Conservation (phyloP, 2,113 vertebrate genomes). For the Elgaria multicarinata region DNA sequence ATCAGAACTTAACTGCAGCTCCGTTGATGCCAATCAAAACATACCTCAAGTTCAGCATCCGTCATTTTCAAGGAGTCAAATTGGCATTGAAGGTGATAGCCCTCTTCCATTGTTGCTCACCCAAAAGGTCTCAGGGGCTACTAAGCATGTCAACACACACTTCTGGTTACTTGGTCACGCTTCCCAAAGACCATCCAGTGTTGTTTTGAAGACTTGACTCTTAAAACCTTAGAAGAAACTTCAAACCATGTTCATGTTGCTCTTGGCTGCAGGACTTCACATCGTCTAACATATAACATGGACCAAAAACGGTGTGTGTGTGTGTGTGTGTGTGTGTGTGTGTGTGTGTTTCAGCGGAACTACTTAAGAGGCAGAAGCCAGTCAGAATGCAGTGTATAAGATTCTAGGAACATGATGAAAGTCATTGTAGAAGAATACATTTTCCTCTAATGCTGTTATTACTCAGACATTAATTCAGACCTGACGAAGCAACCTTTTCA, state of each 20-base stretch:
- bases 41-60: background rate
- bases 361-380: slow-evolving; percentile 34
- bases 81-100: too few species aligned
- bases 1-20: background rate
- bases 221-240: background rate
- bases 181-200: background rate
- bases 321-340: too few species aligned
- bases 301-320: background rate
- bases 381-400: slow-evolving; percentile 12
- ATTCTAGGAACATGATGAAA: slow-evolving; percentile 48
- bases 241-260: background rate
- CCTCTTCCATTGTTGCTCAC: too few species aligned
- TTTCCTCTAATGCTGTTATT: slow-evolving; percentile 51
- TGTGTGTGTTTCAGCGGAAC: background rate
- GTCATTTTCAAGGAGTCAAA: background rate
- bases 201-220: background rate
- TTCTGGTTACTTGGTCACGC: background rate
- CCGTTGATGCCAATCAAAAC: background rate
- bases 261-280: background rate
- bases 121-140: too few species aligned
- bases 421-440: slow-evolving; percentile 47
- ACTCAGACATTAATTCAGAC: slow-evolving; percentile 69
- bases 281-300: background rate
- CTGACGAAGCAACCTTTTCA: slow-evolving; percentile 64
- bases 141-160: background rate